Conservation (phyloP, 2,113 vertebrate species). For the Accipiter virgatus region DNA sequence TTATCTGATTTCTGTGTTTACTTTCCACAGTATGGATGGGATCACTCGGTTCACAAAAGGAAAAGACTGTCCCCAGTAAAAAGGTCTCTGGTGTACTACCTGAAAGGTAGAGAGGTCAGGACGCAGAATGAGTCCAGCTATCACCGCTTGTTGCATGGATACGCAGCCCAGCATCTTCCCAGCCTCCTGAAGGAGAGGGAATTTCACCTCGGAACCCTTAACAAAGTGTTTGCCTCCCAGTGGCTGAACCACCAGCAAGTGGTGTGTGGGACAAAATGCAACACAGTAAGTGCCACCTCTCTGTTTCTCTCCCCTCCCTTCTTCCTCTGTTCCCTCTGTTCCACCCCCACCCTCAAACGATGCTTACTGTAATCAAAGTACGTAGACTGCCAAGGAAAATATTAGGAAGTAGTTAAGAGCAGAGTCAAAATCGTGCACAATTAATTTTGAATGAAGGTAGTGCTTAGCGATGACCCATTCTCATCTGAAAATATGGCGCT, state of each 20-base stretch:
- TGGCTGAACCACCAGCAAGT: slow-evolving; percentile 98
- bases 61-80: slow-evolving; percentile 81
- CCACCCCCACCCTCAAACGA: too few species aligned
- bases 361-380: accelerated
- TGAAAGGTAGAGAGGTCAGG: slow-evolving; percentile 90
- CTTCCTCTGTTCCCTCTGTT: not conserved
- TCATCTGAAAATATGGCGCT: not conserved
- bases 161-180: slow-evolving; percentile 90
- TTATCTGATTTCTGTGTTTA: not conserved
- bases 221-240: slow-evolving; percentile 98
- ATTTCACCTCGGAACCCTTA: slow-evolving; percentile 92
- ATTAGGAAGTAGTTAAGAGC: not conserved
- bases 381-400: not conserved
- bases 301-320: not conserved
- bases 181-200: slow-evolving; percentile 90
- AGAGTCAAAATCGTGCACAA: accelerated
- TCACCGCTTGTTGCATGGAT: slow-evolving; percentile 82
- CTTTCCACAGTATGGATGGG: slow-evolving; percentile 74
- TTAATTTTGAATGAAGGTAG: not conserved
- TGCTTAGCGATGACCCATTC: not conserved
- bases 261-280: slow-evolving; percentile 98
- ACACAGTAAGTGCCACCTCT: slow-evolving; percentile 84
- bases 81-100: slow-evolving; percentile 89
- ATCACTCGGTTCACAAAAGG: slow-evolving; percentile 74
- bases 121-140: slow-evolving; percentile 86